phyloP scores from a whole-genome alignment of 2,113 vertebrate genomes.

The Hystrix brachyura region DNA sequence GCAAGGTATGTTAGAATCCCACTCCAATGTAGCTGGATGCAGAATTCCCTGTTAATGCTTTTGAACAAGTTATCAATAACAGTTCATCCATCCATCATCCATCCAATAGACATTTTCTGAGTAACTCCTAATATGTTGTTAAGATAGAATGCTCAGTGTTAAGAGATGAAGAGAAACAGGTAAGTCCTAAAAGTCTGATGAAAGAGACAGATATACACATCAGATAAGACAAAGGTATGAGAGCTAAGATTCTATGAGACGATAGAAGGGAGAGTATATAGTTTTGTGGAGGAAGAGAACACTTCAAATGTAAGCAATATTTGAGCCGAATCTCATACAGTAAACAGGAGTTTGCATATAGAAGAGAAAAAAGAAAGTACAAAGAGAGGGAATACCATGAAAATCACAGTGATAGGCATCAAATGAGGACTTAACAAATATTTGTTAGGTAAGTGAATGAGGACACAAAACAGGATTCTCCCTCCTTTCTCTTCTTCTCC shows the following conservation, averaged over 20 bases:
- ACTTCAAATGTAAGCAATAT: slow-evolving; percentile 32
- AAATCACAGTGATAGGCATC: neutral
- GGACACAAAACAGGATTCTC: neutral
- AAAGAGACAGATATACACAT: neutral
- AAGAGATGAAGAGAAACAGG: neutral
- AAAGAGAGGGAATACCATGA: neutral
- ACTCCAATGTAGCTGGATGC: neutral
- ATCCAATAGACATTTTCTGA: neutral
- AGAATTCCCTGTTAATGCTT: slow-evolving; percentile 1
- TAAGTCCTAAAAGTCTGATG: neutral
- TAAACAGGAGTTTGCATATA: neutral
- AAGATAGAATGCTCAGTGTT: neutral
- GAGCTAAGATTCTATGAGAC: neutral
- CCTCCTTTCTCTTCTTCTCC: neutral
- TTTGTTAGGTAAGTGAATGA: neutral
- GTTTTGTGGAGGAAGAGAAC: neutral
- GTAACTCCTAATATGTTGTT: neutral
- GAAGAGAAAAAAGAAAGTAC: neutral
- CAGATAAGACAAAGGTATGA: neutral
- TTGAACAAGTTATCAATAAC: neutral
- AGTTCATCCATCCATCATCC: neutral
- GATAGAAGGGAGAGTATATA: neutral
- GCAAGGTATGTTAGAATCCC: neutral
- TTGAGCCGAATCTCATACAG: neutral
- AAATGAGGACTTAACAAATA: neutral